Conservation (phyloP, 2,888 invertebrate genomes). For the Leuctra nigra region DNA sequence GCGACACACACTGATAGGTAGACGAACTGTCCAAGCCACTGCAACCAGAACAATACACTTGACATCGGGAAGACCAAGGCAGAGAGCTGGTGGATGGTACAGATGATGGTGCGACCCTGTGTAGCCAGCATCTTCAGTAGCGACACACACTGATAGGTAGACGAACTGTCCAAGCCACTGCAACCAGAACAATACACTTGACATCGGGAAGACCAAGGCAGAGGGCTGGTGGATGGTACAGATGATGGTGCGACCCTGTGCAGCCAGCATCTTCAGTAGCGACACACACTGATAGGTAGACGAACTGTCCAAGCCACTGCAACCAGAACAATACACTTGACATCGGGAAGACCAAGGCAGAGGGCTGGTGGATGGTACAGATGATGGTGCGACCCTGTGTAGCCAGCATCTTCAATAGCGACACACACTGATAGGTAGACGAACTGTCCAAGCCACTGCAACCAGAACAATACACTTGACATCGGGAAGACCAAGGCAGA, state of each 20-base stretch:
- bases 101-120: conserved; percentile 80
- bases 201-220: conserved; percentile 75
- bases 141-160: conserved; percentile 74
- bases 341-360: conserved; percentile 76
- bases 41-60: too few species aligned
- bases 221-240: conserved; percentile 91
- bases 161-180: conserved; percentile 74
- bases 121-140: conserved; percentile 73
- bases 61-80: conserved; percentile 78
- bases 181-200: too few species aligned
- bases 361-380: conserved; percentile 88
- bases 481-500: conserved; percentile 78
- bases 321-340: too few species aligned
- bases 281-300: conserved; percentile 77
- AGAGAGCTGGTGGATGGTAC: conserved; percentile 89
- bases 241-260: conserved; percentile 78
- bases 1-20: conserved; percentile 71
- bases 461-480: too few species aligned
- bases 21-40: conserved; percentile 77
- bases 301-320: conserved; percentile 72
- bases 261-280: conserved; percentile 71
- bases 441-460: conserved; percentile 73
- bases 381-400: conserved; percentile 79
- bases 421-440: conserved; percentile 75
- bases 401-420: conserved; percentile 72